These are phyloP conservation scores for Alloplasta piceator DNA, from an alignment of 2,888 invertebrate genomes.

Conservation along the genomic window DNA sequence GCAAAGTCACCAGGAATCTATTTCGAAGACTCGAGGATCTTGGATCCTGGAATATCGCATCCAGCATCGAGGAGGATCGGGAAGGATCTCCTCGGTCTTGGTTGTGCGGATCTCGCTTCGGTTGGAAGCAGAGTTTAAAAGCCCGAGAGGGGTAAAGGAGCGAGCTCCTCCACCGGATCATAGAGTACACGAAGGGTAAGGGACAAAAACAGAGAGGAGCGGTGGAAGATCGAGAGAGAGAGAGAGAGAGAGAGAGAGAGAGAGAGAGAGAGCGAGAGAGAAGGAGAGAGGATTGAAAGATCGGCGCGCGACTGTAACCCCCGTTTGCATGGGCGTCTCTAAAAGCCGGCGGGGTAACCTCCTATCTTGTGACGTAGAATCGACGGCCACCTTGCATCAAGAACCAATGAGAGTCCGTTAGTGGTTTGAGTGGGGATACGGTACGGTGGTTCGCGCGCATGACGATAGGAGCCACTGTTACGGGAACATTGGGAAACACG, in stretches of 20 bases:
- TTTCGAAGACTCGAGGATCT: too few relatives aligned
- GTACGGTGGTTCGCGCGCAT: conserved; percentile 78
- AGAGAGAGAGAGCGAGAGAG: conserved; percentile 39
- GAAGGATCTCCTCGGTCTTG: conserved; percentile 42
- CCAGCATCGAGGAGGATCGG: conserved; percentile 50
- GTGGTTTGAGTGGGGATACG: conserved; percentile 80
- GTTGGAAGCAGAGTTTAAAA: background rate
- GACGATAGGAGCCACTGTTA: conserved; percentile 72
- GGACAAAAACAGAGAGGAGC: conserved; percentile 27
- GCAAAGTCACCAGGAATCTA: too few relatives aligned
- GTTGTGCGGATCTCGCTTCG: conserved; percentile 9
- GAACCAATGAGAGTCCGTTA: conserved; percentile 79
- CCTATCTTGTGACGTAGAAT: conserved; percentile 81
- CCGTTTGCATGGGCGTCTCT: conserved; percentile 69
- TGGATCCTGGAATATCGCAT: conserved; percentile 32
- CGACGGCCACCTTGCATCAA: conserved; percentile 81
- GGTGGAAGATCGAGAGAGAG: conserved; percentile 28
- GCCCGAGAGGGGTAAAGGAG: conserved; percentile 54
- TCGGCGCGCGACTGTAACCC: conserved; percentile 61
- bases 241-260: conserved; percentile 34
- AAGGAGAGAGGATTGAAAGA: conserved; percentile 54
- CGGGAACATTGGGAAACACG: conserved; percentile 63
- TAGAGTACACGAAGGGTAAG: conserved; percentile 29
- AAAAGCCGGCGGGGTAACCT: conserved; percentile 69
- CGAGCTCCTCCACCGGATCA: conserved; percentile 26